Evolutionary conservation across 37 sponge, comb jelly and placozoan species (phyloP).

Genomic region (Halisarca cf. caerulea): DNA sequence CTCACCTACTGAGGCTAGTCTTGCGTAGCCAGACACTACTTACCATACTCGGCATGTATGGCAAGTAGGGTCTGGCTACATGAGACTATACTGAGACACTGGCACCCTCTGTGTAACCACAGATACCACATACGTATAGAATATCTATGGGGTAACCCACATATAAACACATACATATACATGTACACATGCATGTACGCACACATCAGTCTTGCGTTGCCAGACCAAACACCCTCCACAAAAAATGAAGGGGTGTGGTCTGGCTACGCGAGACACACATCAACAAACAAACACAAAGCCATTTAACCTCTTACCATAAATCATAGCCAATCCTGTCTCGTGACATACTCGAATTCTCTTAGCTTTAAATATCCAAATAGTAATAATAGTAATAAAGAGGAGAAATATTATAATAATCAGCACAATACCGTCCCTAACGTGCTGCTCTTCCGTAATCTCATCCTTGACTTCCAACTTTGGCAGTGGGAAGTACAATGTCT

Average conservation of each 20-base stretch:
- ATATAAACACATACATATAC: not conserved
- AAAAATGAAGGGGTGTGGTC: too few relatives aligned
- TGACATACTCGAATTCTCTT: conserved; percentile 77
- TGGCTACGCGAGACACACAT: too few relatives aligned
- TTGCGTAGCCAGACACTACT: too few relatives aligned
- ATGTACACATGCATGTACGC: not conserved
- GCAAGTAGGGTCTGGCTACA: too few relatives aligned
- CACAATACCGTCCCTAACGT: conserved; percentile 55
- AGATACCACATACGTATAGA: not conserved
- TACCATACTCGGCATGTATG: too few relatives aligned
- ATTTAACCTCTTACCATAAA: conserved; percentile 86
- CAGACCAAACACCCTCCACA: too few relatives aligned
- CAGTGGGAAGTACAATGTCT: too few relatives aligned
- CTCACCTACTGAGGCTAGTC: too few relatives aligned
- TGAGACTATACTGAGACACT: too few relatives aligned
- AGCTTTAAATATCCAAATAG: conserved; percentile 92
- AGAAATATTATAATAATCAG: conserved; percentile 68
- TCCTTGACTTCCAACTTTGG: conserved; percentile 46
- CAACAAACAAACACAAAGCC: too few relatives aligned
- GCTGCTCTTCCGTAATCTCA: conserved; percentile 55
- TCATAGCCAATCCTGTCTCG: conserved; percentile 89
- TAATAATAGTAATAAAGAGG: conserved; percentile 75
- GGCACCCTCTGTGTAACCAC: too few relatives aligned
- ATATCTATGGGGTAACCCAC: not conserved
- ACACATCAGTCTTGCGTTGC: too few relatives aligned